Evolutionary conservation across 2,797 vertebrate species (phyloP).

Genomic region (Lophotriccus pileatus): DNA sequence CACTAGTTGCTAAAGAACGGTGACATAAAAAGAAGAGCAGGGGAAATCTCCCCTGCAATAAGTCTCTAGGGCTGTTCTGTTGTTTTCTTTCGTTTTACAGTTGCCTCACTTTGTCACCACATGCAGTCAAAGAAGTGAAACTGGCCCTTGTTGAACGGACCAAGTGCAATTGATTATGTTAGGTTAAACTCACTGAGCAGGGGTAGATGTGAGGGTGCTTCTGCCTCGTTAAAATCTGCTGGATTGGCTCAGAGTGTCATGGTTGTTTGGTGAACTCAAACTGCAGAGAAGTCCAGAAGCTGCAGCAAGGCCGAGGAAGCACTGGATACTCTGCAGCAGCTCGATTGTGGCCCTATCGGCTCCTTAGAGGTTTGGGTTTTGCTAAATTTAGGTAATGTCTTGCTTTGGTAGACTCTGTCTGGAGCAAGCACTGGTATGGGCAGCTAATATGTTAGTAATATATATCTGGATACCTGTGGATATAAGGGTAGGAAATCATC

Average conservation of each 20-base stretch:
- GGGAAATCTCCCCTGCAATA: not conserved
- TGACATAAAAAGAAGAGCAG: not conserved
- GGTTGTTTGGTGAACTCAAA: not conserved
- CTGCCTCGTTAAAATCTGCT: not conserved
- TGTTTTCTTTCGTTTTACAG: not conserved
- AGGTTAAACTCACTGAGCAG: not conserved
- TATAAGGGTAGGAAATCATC: not conserved
- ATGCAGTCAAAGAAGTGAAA: not conserved
- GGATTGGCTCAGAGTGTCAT: too few relatives aligned
- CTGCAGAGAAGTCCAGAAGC: not conserved
- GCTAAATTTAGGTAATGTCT: not conserved
- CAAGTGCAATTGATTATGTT: not conserved
- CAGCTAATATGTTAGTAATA: rapidly evolving
- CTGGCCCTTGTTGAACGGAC: not conserved
- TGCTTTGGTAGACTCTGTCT: not conserved
- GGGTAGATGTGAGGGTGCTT: rapidly evolving
- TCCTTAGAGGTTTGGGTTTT: not conserved
- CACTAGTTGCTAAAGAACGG: not conserved
- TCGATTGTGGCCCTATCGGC: rapidly evolving
- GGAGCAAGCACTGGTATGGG: not conserved
- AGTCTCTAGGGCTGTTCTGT: not conserved
- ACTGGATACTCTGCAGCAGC: rapidly evolving
- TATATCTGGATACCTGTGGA: not conserved
- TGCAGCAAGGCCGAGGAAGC: not conserved
- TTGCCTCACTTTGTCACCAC: not conserved